phyloP scores from a whole-genome alignment of 2,113 vertebrate genomes.

The Engraulis encrasicolus region DNA sequence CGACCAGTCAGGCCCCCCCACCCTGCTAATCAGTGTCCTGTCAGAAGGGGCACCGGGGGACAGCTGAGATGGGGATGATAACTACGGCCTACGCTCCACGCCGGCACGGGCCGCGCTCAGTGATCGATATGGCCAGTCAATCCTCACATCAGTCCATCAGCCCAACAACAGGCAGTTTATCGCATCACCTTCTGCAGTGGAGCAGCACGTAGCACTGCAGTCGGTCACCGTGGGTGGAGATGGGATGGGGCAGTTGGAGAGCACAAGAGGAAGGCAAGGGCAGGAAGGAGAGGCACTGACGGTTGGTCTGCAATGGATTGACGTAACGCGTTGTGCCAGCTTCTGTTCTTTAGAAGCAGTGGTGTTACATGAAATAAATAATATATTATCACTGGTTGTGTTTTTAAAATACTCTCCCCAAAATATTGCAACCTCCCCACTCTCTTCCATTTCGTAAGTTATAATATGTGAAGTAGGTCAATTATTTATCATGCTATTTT shows the following conservation, averaged over 20 bases:
- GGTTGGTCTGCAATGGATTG: not conserved
- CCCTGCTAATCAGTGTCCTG: not conserved
- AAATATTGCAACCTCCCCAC: not conserved
- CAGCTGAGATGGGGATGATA: not conserved
- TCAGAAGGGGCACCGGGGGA: not conserved
- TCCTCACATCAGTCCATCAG: constrained; percentile 9
- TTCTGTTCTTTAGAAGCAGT: no score
- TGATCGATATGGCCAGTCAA: not conserved
- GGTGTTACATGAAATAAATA: not conserved
- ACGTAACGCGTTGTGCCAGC: not conserved
- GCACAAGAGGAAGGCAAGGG: not conserved
- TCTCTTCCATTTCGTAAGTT: not conserved
- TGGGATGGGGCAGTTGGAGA: not conserved
- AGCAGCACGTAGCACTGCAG: not conserved
- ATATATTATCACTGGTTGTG: not conserved
- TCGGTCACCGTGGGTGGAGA: not conserved
- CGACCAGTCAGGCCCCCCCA: constrained; percentile 20
- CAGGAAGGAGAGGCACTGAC: not conserved
- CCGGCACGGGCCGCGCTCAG: not conserved
- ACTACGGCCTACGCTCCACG: not conserved
- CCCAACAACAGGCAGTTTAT: not conserved
- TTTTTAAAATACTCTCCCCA: not conserved
- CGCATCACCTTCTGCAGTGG: not conserved
- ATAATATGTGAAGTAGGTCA: not conserved
- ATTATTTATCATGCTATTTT: not conserved